A percentile compares a stretch with the other conserved stretches of the same genome.
phyloP scores from a whole-genome alignment of 2,797 vertebrate species.

The Neosilurus mollespiculum region DNA sequence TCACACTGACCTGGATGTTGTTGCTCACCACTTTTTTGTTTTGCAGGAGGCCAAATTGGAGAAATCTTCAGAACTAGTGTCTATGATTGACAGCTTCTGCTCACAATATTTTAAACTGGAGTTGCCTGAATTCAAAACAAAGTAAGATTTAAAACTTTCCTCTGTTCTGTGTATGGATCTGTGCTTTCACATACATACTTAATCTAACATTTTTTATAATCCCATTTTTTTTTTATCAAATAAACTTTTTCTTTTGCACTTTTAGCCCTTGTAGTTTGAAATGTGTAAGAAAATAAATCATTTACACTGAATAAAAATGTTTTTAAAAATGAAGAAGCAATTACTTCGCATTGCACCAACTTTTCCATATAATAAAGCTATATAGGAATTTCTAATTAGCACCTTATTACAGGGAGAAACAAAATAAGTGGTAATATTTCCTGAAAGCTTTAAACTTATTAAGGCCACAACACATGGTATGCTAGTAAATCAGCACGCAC shows the following conservation, averaged over 20 bases:
- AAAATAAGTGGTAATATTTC: too few relatives aligned
- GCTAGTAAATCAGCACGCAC: not conserved
- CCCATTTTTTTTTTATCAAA: not conserved
- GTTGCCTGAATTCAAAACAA: constrained; percentile 73
- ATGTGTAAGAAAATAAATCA: not conserved
- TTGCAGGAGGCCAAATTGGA: constrained; percentile 60
- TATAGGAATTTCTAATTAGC: too few relatives aligned
- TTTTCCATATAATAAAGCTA: too few relatives aligned
- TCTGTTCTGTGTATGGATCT: not conserved
- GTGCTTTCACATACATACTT: too few relatives aligned
- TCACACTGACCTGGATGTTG: constrained; percentile 15
- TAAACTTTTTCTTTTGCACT: too few relatives aligned
- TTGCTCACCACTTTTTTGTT: constrained; percentile 15
- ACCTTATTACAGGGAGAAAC: too few relatives aligned
- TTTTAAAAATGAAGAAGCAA: not conserved
- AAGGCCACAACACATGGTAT: not conserved
- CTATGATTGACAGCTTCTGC: constrained; percentile 65
- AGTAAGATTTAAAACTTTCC: constrained; percentile 60
- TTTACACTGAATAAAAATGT: not conserved
- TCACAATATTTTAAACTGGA: constrained; percentile 62
- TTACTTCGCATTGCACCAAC: not conserved
- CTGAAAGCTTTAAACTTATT: not conserved
- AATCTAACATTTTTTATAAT: not conserved
- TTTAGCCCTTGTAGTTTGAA: too few relatives aligned
- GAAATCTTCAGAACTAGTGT: constrained; percentile 60